Base-by-base conservation (phyloP, 2,113 vertebrate species). In the Cyanoliseus patagonus region DNA sequence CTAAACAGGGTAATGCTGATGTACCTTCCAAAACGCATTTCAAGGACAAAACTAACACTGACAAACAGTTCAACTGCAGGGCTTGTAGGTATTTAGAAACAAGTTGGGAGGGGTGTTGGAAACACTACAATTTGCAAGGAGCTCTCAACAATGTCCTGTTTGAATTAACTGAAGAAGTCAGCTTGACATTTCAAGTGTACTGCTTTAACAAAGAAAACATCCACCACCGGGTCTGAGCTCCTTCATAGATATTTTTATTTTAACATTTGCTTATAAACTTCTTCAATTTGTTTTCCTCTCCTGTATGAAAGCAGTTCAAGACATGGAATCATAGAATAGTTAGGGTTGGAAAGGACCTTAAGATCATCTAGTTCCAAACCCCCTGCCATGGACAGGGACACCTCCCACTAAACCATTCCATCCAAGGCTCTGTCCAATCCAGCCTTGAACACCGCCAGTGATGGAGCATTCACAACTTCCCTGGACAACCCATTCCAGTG, bases 31-130 rank as follows among this genome's bases (percentile, higher is more conserved):
- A 96, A 96, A 95, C 5, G 57, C 49, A 69, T 86, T 83, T 93
- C 91, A 92, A 96, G 95, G 95, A 66, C 86, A 89, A 94, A 94
- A 94, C 30, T 87, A 93, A 95, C 88, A 79, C 46, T 24, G 59
- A 66, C 64, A 86, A 64, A 78, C 75, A 75, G 83, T 95, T 95
- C 88, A 96, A 13, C 66, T 59, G 49, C 52, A 66, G n/a, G 31
- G 64, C 44, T 69, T 64, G 9, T 41, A 90, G 31, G 47, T 82
- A 94, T 52, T 93, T 73, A 93, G 62, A 82, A 91, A 66, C 18
- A 62, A 14, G 39, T n/a, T 15, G 20, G 28, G 13, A 8, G 11
- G 3, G 7, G 37, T 18, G 13, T 18, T 79, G 39, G 57, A 59
- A 31, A 64, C 64, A 73, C 63, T 0, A 69, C 44, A 49, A 92